Conservation (phyloP, 1,140 invertebrate species). For the Cydia amplana region DNA sequence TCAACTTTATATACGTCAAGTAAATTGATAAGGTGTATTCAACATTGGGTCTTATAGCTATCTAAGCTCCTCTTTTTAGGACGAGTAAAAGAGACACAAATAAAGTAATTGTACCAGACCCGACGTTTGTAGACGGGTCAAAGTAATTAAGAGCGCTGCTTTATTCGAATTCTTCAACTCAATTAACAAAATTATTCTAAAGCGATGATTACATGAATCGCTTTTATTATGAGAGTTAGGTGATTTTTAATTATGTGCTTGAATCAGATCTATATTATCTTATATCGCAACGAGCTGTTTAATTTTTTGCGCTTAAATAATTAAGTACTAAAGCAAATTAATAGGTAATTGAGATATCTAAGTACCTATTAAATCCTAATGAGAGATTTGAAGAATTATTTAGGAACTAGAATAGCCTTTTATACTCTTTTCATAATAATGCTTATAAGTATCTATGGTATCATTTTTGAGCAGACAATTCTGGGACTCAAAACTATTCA, state of each 20-base stretch:
- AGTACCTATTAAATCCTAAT: neutral
- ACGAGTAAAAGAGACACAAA: neutral
- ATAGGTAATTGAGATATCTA: neutral
- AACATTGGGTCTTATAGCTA: slow-evolving; percentile 24
- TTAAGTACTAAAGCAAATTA: no score
- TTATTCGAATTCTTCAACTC: slow-evolving; percentile 9
- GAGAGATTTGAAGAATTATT: no score
- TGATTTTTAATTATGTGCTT: neutral
- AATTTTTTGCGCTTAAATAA: neutral
- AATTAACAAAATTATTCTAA: slow-evolving; percentile 28
- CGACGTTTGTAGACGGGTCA: slow-evolving; percentile 15
- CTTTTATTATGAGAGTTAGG: neutral
- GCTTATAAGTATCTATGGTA: neutral
- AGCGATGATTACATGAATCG: neutral
- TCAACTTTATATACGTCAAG: neutral
- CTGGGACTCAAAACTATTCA: neutral
- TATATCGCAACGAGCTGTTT: neutral
- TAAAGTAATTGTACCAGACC: slow-evolving; percentile 4
- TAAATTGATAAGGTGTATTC: neutral
- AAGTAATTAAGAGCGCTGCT: slow-evolving; percentile 23
- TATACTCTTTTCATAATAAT: no score
- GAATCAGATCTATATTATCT: neutral
- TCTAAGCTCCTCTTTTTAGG: neutral
- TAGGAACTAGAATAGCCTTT: no score
- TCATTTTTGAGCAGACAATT: neutral